Evolutionary conservation across 2,113 vertebrate genomes (phyloP).

Genomic region (Hemichromis elongatus): DNA sequence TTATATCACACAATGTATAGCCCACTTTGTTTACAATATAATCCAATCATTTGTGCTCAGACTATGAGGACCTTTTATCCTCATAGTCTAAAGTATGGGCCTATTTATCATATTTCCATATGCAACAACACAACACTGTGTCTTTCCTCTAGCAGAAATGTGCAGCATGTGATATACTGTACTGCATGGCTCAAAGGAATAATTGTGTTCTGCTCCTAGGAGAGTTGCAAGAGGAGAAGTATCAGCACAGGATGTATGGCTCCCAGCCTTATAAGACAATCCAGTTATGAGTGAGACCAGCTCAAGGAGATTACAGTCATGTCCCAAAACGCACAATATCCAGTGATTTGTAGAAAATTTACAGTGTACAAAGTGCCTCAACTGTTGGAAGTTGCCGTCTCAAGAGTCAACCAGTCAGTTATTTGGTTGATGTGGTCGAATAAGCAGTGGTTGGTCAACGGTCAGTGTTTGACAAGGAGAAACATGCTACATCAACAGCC

Average conservation of each 20-base stretch:
- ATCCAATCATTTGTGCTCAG: slow-evolving; percentile 30
- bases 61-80: neutral
- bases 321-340: neutral
- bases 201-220: slow-evolving; percentile 56
- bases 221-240: slow-evolving; percentile 28
- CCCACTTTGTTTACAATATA: slow-evolving; percentile 6
- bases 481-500: neutral
- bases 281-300: neutral
- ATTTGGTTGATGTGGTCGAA: neutral
- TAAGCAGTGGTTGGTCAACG: neutral
- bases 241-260: slow-evolving; percentile 22
- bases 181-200: slow-evolving; percentile 43
- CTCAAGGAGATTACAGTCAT: neutral
- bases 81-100: slow-evolving; percentile 1
- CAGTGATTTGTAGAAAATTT: neutral
- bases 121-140: slow-evolving; percentile 33
- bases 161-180: slow-evolving; percentile 58
- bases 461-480: neutral
- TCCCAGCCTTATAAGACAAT: neutral
- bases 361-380: neutral
- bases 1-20: slow-evolving; percentile 8
- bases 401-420: neutral
- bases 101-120: slow-evolving; percentile 51
- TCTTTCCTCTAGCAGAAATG: slow-evolving; percentile 47
- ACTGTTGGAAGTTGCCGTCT: neutral